Conservation (phyloP, 1,140 invertebrate genomes). For the Vanessa tameamea region DNA sequence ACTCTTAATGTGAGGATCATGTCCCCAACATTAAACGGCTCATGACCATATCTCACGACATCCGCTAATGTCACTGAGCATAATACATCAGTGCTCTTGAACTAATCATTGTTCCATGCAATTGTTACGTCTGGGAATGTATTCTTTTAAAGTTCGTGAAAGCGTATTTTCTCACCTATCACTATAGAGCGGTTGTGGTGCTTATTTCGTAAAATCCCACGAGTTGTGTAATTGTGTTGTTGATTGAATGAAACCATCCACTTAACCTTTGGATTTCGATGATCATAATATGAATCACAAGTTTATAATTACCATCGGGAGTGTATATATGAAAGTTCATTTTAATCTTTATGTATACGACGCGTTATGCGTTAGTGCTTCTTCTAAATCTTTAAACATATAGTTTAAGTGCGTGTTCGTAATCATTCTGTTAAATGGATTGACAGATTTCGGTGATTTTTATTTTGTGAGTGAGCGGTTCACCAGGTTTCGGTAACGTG, state of each 20-base stretch:
- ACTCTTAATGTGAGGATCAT: slow-evolving; percentile 31
- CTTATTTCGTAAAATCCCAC: slow-evolving; percentile 50
- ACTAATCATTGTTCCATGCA: slow-evolving; percentile 58
- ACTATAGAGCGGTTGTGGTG: slow-evolving; percentile 45
- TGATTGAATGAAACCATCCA: slow-evolving; percentile 36
- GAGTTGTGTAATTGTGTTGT: slow-evolving; percentile 41
- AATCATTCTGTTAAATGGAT: too few species aligned
- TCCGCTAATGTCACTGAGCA: slow-evolving; percentile 42
- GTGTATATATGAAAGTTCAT: too few species aligned
- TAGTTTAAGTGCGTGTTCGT: too few species aligned
- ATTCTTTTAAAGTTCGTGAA: slow-evolving; percentile 56
- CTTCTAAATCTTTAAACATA: too few species aligned
- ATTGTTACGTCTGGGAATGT: slow-evolving; percentile 58
- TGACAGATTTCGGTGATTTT: too few species aligned
- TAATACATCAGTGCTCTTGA: slow-evolving; percentile 53
- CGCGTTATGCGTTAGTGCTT: too few species aligned
- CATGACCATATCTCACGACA: slow-evolving; percentile 41
- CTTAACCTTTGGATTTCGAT: slow-evolving; percentile 40
- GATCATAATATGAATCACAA: slow-evolving; percentile 19
- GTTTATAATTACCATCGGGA: background rate
- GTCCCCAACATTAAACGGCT: slow-evolving; percentile 24
- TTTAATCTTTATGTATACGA: too few species aligned
- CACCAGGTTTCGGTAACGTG: too few species aligned
- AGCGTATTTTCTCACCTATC: slow-evolving; percentile 63
- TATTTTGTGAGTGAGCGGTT: too few species aligned